These are phyloP conservation scores for Gallinago stenura DNA, from an alignment of 2,797 vertebrate genomes.

Conservation along the genomic window DNA sequence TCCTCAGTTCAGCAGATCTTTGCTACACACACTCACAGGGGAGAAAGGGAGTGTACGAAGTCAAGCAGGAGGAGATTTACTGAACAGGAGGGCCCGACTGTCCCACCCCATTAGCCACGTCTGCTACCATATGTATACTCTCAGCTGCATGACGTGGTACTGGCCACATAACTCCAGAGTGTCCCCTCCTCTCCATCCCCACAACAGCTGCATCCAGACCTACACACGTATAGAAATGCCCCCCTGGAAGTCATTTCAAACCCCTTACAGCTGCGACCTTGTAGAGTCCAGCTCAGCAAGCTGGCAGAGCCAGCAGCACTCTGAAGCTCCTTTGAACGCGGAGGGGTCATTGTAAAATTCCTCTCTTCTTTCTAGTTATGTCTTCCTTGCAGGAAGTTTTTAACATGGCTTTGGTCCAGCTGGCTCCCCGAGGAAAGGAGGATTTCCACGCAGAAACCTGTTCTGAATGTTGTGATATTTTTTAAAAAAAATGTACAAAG, in stretches of 20 bases:
- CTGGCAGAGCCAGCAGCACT: background rate
- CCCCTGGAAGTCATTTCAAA: background rate
- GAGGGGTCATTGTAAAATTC: background rate
- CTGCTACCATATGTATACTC: rapidly evolving
- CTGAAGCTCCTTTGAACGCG: background rate
- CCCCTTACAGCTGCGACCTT: background rate
- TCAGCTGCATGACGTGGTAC: background rate
- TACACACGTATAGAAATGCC: background rate
- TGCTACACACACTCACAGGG: background rate
- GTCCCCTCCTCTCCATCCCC: background rate
- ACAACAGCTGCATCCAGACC: background rate
- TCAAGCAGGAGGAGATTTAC: background rate
- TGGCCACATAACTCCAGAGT: rapidly evolving
- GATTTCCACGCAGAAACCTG: background rate
- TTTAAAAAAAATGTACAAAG: background rate
- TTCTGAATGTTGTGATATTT: background rate
- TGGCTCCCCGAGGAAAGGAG: background rate
- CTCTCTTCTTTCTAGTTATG: background rate
- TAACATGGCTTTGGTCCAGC: constrained; percentile 5
- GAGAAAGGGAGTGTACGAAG: background rate
- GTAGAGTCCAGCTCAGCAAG: background rate
- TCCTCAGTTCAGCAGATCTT: rapidly evolving
- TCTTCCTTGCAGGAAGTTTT: constrained; percentile 36
- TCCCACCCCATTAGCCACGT: rapidly evolving
- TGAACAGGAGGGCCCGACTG: rapidly evolving